Evolutionary conservation across 2,113 vertebrate species (phyloP), one percentile per base, ranked within the genome.

Genomic region (Anolis sagrei): DNA sequence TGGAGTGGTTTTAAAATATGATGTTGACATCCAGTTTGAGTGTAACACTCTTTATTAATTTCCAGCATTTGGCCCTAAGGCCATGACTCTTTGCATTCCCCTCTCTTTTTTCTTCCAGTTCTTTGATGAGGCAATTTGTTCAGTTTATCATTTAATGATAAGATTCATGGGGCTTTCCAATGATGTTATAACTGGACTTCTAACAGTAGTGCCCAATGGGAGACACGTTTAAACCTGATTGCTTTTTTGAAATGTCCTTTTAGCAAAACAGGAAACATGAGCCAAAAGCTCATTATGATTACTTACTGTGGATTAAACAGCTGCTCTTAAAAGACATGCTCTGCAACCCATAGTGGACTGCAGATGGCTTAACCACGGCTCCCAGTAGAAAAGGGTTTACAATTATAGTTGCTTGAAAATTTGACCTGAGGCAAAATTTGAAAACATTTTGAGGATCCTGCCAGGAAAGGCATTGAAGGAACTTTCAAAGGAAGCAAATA

Each of bases 141-240:
- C 77, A 84, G 76, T 7, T 73, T 0, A 19, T 68, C 4, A 66
- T 21, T 83, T 79, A 79, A 90, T 25, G 9, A 7, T 18, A 54
- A 76, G 27, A 32, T 76, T 76, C 32, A 68, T 18, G 25, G 48
- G 18, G 23, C 21, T 68, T 77, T 70, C 9, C 79, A 79, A 84
- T 9, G 66, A 23, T 87, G 81, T 92, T 85, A 90, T 89, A 76
- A 87, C 64, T 87, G 82, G 83, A 61, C 39, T 86, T 92, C 23
- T 72, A 85, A 23, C 77, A 80, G 76, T 79, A 54, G 44, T 68
- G 78, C 34, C 49, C 90, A 75, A 39, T 85, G 84, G 69, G 69
- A 91, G 83, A 74, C 58, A 58, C 93, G 91, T 94, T 96, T 95
- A 92, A 83, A 66, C 87, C 79, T 89, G 21, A 13, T 70, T 93